Evolutionary conservation across 2,888 invertebrate genomes (phyloP).

Genomic region (Cartodere bifasciata): DNA sequence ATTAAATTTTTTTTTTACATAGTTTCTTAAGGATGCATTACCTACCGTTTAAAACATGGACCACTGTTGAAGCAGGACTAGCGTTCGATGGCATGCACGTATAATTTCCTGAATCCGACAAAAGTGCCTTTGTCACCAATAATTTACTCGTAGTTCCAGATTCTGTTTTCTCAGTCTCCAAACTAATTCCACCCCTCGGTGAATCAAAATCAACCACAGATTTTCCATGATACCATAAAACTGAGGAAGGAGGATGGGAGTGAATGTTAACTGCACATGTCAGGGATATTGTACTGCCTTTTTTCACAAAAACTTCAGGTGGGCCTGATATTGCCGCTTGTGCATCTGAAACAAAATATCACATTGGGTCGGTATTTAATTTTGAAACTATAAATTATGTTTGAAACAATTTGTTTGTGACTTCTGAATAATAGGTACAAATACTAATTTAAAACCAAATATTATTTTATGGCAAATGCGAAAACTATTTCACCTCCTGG

Average conservation of each 20-base stretch:
- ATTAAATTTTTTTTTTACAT: too few species aligned
- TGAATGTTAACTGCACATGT: slow-evolving; percentile 82
- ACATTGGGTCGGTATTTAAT: too few species aligned
- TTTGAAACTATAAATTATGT: too few species aligned
- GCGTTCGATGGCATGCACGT: slow-evolving; percentile 80
- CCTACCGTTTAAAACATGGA: slow-evolving; percentile 76
- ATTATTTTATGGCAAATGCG: too few species aligned
- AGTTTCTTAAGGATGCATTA: slow-evolving; percentile 12
- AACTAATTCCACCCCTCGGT: slow-evolving; percentile 71
- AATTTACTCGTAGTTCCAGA: slow-evolving; percentile 72
- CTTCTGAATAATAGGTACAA: too few species aligned
- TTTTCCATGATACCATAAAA: slow-evolving; percentile 76
- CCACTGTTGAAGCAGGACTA: slow-evolving; percentile 68
- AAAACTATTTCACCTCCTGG: too few species aligned
- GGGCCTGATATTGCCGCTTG: slow-evolving; percentile 77
- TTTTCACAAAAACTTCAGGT: slow-evolving; percentile 78
- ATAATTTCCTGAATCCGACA: slow-evolving; percentile 79
- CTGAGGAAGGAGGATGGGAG: slow-evolving; percentile 63
- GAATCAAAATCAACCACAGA: slow-evolving; percentile 74
- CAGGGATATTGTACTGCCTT: slow-evolving; percentile 80
- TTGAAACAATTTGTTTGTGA: too few species aligned
- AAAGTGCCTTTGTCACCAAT: slow-evolving; percentile 72
- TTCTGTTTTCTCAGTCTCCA: slow-evolving; percentile 74
- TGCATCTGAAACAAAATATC: slow-evolving; percentile 51
- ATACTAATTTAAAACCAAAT: too few species aligned